These are phyloP conservation scores for Hipparchia sbordonii DNA, from an alignment of 2,888 invertebrate species.

Conservation along the genomic window DNA sequence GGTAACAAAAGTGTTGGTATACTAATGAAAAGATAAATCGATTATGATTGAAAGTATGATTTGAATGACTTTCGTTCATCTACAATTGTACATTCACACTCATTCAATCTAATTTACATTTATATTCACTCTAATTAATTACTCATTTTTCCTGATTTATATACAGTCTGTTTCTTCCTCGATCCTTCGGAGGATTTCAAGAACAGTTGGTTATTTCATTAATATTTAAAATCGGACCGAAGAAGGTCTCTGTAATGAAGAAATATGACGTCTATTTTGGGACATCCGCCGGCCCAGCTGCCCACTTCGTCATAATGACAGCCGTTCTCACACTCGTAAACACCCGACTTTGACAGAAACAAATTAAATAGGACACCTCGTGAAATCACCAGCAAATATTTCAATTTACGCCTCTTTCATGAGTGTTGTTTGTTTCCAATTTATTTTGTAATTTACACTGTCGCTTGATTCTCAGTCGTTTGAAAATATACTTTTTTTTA, in stretches of 20 bases:
- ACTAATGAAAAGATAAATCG: too few species aligned
- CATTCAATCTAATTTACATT: too few species aligned
- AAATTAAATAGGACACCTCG: conserved; percentile 67
- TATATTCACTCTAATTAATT: too few species aligned
- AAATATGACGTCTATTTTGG: conserved; percentile 60
- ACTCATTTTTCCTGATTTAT: too few species aligned
- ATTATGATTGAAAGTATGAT: too few species aligned
- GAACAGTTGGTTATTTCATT: background rate
- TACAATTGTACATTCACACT: too few species aligned
- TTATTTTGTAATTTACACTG: conserved; percentile 16
- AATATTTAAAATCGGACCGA: background rate
- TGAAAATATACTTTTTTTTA: background rate
- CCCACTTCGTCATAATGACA: conserved; percentile 73
- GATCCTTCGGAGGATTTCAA: background rate
- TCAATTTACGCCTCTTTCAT: conserved; percentile 34
- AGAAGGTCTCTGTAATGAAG: conserved; percentile 5
- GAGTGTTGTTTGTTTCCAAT: conserved; percentile 23
- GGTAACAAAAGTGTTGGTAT: too few species aligned
- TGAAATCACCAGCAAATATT: conserved; percentile 45
- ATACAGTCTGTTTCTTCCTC: background rate
- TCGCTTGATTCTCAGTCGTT: conserved; percentile 12
- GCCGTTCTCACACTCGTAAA: conserved; percentile 63
- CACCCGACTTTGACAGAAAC: conserved; percentile 60
- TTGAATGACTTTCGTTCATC: too few species aligned
- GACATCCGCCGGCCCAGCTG: conserved; percentile 78